phyloP scores from a whole-genome alignment of 2,113 vertebrate genomes.

The Scartelaos histophorus region DNA sequence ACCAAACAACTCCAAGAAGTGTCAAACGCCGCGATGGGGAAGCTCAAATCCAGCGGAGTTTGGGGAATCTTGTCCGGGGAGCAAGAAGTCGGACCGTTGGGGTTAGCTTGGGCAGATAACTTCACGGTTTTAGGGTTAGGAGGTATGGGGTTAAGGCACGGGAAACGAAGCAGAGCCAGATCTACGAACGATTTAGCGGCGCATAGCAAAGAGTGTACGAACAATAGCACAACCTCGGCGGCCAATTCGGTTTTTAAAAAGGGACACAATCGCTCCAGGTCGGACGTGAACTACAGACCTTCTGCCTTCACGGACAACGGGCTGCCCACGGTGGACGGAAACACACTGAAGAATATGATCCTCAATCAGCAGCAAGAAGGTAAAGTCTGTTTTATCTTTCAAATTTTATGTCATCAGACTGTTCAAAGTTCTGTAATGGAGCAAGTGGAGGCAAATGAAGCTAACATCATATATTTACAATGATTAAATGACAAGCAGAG shows the following conservation, averaged over 20 bases:
- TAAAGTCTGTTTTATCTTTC: conserved; percentile 75
- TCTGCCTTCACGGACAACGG: conserved; percentile 76
- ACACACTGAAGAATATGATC: conserved; percentile 77
- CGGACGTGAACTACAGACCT: conserved; percentile 80
- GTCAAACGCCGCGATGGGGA: conserved; percentile 71
- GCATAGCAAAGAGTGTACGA: conserved; percentile 78
- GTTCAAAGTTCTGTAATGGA: no score
- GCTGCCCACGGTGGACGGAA: conserved; percentile 74
- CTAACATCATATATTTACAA: no score
- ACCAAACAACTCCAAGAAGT: conserved; percentile 77
- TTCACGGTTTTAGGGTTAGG: conserved; percentile 81
- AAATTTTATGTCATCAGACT: no score
- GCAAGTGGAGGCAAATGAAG: no score
- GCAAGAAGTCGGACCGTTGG: conserved; percentile 80
- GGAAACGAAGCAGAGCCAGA: conserved; percentile 86
- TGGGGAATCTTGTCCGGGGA: conserved; percentile 87
- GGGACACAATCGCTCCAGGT: conserved; percentile 89
- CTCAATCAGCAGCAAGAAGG: conserved; percentile 84
- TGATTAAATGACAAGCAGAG: no score
- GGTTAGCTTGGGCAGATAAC: conserved; percentile 83
- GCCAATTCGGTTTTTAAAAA: conserved; percentile 82
- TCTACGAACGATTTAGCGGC: conserved; percentile 91
- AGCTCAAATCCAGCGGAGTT: conserved; percentile 77
- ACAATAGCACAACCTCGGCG: conserved; percentile 46
- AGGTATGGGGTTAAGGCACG: conserved; percentile 74